Evolutionary conservation across 2,888 invertebrate species (phyloP).

Genomic region (Metopia argyrocephala): DNA sequence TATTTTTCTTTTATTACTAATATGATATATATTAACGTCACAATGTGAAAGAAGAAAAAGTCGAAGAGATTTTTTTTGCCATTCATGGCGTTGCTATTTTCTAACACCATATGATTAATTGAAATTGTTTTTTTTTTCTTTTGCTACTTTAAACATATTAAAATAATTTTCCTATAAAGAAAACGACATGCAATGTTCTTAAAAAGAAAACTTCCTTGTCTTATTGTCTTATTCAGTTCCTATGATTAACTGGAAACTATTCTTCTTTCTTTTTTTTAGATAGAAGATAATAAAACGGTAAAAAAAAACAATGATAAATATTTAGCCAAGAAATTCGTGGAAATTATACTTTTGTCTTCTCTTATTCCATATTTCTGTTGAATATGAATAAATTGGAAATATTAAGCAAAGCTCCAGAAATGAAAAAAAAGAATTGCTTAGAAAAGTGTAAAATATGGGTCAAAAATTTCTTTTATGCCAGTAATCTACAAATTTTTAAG

Average conservation of each 20-base stretch:
- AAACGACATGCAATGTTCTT: constrained; percentile 57
- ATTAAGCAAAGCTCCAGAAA: not conserved
- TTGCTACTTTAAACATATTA: constrained; percentile 43
- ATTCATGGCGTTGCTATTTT: constrained; percentile 24
- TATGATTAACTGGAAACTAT: constrained; percentile 24
- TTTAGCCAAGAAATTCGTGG: constrained; percentile 4
- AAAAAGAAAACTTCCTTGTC: no score
- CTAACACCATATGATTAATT: constrained; percentile 59
- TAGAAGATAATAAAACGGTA: constrained; percentile 27
- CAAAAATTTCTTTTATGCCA: constrained; percentile 30
- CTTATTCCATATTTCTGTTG: not conserved
- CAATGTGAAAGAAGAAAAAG: no score
- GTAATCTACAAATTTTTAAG: no score
- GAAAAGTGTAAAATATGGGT: constrained; percentile 58
- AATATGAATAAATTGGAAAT: no score
- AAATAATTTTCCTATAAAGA: no score
- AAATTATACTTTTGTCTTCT: not conserved
- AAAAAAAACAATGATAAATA: constrained; percentile 36
- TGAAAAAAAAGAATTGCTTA: constrained; percentile 15
- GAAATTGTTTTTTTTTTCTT: not conserved
- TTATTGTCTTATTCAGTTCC: no score
- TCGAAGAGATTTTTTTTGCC: not conserved
- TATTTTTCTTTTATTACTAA: no score
- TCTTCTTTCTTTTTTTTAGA: not conserved
- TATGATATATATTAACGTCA: constrained; percentile 45